These are phyloP conservation scores for Xylocopa sonorina DNA, from an alignment of 1,140 invertebrate genomes.

Conservation along the genomic window DNA sequence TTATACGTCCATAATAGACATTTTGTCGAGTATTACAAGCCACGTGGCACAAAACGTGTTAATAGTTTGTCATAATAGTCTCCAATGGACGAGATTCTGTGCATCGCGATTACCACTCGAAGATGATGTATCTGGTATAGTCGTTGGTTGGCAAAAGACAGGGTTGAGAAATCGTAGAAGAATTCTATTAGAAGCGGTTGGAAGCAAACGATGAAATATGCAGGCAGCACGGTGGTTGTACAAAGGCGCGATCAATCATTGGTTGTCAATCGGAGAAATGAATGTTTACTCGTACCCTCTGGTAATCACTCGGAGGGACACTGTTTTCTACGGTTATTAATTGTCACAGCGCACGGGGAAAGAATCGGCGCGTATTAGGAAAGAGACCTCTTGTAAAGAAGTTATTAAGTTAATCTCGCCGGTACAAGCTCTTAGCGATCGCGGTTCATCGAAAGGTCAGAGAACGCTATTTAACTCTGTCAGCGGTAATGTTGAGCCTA, in stretches of 20 bases:
- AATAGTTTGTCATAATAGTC: not conserved
- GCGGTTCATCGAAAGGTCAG: conserved; percentile 46
- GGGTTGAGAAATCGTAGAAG: conserved; percentile 18
- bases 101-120: not conserved
- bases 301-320: conserved; percentile 26
- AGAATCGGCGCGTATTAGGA: conserved; percentile 33
- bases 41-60: not conserved
- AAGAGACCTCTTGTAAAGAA: conserved; percentile 36
- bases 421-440: conserved; percentile 47
- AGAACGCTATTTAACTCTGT: conserved; percentile 49
- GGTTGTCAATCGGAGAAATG: conserved; percentile 40
- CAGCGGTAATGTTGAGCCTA: conserved; percentile 29
- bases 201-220: conserved; percentile 27
- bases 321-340: conserved; percentile 26
- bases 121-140: conserved; percentile 2
- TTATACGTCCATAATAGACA: not conserved
- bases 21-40: not conserved
- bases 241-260: conserved; percentile 35
- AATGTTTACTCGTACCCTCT: conserved; percentile 39
- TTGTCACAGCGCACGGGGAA: conserved; percentile 20
- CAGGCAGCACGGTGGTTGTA: conserved; percentile 16
- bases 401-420: conserved; percentile 40
- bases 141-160: not conserved
- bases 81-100: not conserved
- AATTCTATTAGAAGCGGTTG: conserved; percentile 10